Conservation (phyloP, 2,113 vertebrate genomes). For the Strix aluco region DNA sequence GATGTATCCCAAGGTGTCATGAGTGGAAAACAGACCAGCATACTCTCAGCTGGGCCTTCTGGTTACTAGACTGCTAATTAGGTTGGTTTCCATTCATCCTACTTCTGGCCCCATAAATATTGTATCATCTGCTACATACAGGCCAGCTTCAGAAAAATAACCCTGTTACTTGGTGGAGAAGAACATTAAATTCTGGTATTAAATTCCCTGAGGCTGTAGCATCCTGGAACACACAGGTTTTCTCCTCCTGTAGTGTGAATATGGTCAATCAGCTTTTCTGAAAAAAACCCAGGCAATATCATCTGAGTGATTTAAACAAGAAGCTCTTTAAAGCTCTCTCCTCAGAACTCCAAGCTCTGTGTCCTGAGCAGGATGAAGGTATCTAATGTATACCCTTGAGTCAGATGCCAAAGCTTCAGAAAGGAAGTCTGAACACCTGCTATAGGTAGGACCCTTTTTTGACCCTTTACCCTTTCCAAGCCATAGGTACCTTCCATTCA, state of each 20-base stretch:
- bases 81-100: background rate
- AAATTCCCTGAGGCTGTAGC: background rate
- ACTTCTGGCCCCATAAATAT: background rate
- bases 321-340: background rate
- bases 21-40: background rate
- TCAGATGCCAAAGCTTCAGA: background rate
- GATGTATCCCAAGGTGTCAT: background rate
- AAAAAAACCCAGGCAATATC: rapidly evolving
- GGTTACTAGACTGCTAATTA: background rate
- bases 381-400: background rate
- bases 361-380: background rate
- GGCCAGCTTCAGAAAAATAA: background rate
- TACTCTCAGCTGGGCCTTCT: background rate
- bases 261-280: background rate
- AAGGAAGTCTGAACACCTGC: background rate
- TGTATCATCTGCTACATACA: background rate
- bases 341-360: background rate
- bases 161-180: background rate
- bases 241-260: background rate
- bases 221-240: background rate
- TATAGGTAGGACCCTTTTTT: background rate
- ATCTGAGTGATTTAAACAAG: background rate
- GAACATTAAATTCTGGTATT: background rate
- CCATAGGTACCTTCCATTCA: background rate
- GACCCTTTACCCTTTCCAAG: background rate